A percentile compares a stretch with the other conserved stretches of the same genome.
Conservation (phyloP, 2,888 invertebrate genomes). For the Blera fallax region DNA sequence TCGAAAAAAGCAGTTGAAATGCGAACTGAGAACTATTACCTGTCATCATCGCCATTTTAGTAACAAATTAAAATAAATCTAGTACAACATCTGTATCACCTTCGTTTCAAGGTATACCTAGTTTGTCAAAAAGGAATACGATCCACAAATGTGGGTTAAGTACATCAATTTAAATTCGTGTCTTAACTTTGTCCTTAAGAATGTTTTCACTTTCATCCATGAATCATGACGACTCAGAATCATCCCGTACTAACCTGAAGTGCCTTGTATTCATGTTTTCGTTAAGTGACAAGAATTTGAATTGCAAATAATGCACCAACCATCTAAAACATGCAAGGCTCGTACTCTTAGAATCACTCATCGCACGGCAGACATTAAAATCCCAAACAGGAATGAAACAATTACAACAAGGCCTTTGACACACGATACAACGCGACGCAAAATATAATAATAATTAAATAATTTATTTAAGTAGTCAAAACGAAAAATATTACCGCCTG, state of each 20-base stretch:
- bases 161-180: no score
- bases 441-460: slow-evolving; percentile 35
- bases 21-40: no score
- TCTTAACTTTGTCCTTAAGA: not conserved
- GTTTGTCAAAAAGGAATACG: no score
- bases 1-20: no score
- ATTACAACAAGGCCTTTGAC: slow-evolving; percentile 44
- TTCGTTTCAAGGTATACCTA: no score
- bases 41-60: no score
- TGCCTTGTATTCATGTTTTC: not conserved
- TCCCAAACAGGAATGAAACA: slow-evolving; percentile 39
- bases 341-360: not conserved
- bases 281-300: slow-evolving; percentile 15
- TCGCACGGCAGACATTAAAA: slow-evolving; percentile 5
- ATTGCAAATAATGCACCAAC: slow-evolving; percentile 32
- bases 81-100: no score
- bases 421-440: slow-evolving; percentile 23
- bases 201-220: slow-evolving; percentile 22
- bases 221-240: not conserved
- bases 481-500: slow-evolving; percentile 5
- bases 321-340: not conserved
- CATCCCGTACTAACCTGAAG: slow-evolving; percentile 3
- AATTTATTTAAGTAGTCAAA: slow-evolving; percentile 45
- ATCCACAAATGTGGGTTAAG: no score
- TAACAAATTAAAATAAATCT: no score